Conservation (phyloP, 2,888 invertebrate genomes). For the Gymnoscelis rufifasciata region DNA sequence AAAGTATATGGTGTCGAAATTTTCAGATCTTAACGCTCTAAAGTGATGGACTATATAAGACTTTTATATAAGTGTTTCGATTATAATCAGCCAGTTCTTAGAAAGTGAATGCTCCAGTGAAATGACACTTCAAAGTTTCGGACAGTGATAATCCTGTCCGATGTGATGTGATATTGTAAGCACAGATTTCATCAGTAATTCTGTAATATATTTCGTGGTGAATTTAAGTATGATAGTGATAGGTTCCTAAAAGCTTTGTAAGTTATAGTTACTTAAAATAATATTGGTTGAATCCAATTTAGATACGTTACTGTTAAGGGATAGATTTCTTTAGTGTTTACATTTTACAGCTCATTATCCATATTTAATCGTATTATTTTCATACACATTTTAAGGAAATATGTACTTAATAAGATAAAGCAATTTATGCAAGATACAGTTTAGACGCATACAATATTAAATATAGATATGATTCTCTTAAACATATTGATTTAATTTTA, state of each 20-base stretch:
- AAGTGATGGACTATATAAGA: not conserved
- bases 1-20: too few relatives aligned
- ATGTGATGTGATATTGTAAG: slow-evolving; percentile 76
- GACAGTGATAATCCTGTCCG: slow-evolving; percentile 56
- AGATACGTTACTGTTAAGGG: slow-evolving; percentile 34
- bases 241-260: slow-evolving; percentile 52
- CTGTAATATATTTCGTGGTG: slow-evolving; percentile 67
- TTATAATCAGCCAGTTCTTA: slow-evolving; percentile 1
- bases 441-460: too few relatives aligned
- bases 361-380: not conserved
- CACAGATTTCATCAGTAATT: slow-evolving; percentile 56
- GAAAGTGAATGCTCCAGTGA: slow-evolving; percentile 24
- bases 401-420: too few relatives aligned
- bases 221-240: slow-evolving; percentile 46
- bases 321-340: slow-evolving; percentile 29
- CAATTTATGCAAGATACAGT: too few relatives aligned
- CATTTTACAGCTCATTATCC: slow-evolving; percentile 30
- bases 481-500: too few relatives aligned
- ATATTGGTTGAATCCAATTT: slow-evolving; percentile 41
- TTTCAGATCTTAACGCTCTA: too few relatives aligned
- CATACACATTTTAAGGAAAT: too few relatives aligned
- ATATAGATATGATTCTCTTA: too few relatives aligned
- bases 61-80: not conserved
- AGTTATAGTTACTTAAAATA: slow-evolving; percentile 43
- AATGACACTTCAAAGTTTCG: slow-evolving; percentile 31